Evolutionary conservation across 30 jellyfish, hydroid and myxozoan genomes (phyloP).

Genomic region (Mastigias papua): DNA sequence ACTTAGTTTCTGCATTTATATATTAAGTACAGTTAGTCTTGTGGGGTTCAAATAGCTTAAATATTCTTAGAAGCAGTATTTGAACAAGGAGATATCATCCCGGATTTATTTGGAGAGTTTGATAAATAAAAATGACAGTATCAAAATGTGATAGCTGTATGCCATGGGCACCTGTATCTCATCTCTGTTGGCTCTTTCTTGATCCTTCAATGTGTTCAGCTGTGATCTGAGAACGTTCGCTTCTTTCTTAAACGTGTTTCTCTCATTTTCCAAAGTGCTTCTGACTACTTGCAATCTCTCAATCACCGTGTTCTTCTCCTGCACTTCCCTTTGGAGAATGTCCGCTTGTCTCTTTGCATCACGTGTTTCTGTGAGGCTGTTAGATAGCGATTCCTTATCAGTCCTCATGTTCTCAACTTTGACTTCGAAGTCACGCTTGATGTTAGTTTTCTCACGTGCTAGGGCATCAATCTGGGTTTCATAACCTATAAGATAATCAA

Average conservation of each 20-base stretch:
- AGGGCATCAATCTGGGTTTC: slow-evolving; percentile 86
- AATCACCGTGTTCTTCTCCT: slow-evolving; percentile 92
- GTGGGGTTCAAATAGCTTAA: too few relatives aligned
- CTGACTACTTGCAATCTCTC: slow-evolving; percentile 90
- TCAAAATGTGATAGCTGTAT: too few relatives aligned
- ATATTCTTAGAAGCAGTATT: too few relatives aligned
- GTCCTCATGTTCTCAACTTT: slow-evolving; percentile 76
- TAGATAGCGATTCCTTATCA: slow-evolving; percentile 79
- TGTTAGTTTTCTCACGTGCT: slow-evolving; percentile 73
- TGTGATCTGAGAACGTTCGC: slow-evolving; percentile 57
- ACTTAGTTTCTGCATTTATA: too few relatives aligned
- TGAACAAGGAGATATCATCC: too few relatives aligned
- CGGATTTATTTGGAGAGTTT: too few relatives aligned
- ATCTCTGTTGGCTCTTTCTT: slow-evolving; percentile 66
- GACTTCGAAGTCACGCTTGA: slow-evolving; percentile 83
- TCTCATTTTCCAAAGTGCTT: slow-evolving; percentile 83
- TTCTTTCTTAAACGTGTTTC: slow-evolving; percentile 89
- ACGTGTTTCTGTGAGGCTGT: slow-evolving; percentile 65
- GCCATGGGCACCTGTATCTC: slow-evolving; percentile 78
- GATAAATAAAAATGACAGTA: too few relatives aligned
- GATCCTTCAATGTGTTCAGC: slow-evolving; percentile 70
- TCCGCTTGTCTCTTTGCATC: slow-evolving; percentile 82
- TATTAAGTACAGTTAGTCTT: too few relatives aligned
- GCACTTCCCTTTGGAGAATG: slow-evolving; percentile 77
- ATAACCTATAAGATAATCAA: slow-evolving; percentile 25